Percentiles rank a stretch among this genome's conserved stretches.
These are phyloP conservation scores for Aporrectodea caliginosa DNA, from an alignment of 1,140 invertebrate species.

Conservation along the genomic window DNA sequence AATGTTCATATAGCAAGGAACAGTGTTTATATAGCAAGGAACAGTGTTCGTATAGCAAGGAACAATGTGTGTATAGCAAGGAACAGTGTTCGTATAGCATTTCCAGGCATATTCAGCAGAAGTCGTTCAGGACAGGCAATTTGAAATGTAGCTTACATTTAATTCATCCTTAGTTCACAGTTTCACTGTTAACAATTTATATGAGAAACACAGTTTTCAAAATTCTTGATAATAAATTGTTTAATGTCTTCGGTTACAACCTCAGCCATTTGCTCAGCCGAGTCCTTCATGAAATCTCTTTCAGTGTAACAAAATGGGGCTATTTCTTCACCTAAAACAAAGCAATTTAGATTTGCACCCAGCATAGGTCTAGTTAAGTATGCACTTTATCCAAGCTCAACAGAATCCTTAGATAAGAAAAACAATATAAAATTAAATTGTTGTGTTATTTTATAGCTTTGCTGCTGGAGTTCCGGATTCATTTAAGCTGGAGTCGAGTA, in stretches of 20 bases:
- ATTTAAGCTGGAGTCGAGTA: constrained; percentile 34
- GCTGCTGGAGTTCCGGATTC: background rate
- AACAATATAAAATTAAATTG: no score
- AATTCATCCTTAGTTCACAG: background rate
- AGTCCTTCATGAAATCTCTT: background rate
- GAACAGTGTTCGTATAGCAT: no score
- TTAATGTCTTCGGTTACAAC: background rate
- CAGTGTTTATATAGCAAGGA: no score
- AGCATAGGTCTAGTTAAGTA: background rate
- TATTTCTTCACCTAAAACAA: background rate
- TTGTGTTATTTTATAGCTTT: background rate
- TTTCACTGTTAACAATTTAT: background rate
- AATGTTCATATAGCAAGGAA: no score
- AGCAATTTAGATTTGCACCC: no score
- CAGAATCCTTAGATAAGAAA: no score
- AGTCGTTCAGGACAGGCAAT: background rate
- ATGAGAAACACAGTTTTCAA: background rate
- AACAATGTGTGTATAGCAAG: no score
- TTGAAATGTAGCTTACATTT: background rate
- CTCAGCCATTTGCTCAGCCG: background rate
- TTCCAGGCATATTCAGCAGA: background rate
- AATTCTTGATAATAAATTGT: background rate
- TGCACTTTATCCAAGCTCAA: background rate
- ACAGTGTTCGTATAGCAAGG: no score
- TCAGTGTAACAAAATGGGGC: background rate